These are phyloP conservation scores for Torymus aiolomorphi DNA, from an alignment of 2,888 invertebrate species.

Conservation along the genomic window DNA sequence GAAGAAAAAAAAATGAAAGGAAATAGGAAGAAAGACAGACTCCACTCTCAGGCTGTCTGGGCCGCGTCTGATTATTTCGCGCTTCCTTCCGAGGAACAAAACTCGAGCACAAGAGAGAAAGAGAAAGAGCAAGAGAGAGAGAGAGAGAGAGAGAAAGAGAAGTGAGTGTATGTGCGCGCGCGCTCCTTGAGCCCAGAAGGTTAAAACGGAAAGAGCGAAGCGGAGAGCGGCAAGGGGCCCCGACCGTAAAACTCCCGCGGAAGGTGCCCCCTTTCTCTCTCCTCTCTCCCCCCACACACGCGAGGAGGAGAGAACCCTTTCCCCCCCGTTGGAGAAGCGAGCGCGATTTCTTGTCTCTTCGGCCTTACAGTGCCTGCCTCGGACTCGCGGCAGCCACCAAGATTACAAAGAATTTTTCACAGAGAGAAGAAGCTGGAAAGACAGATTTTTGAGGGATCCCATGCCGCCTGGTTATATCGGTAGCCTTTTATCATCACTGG, in stretches of 20 bases:
- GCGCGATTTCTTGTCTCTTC: slow-evolving; percentile 72
- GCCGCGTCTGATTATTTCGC: slow-evolving; percentile 8
- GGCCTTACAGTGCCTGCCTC: slow-evolving; percentile 74
- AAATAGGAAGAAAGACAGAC: too few relatives aligned
- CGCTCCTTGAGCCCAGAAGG: slow-evolving; percentile 22
- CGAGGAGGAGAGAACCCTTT: slow-evolving; percentile 15
- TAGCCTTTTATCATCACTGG: slow-evolving; percentile 74
- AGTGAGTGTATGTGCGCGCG: slow-evolving; percentile 25
- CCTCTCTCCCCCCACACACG: not conserved
- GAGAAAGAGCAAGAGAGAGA: slow-evolving; percentile 12
- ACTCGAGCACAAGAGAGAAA: slow-evolving; percentile 8
- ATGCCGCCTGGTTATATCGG: slow-evolving; percentile 66
- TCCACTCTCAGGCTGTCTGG: too few relatives aligned
- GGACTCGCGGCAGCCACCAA: slow-evolving; percentile 71
- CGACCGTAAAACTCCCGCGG: slow-evolving; percentile 61
- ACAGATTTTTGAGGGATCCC: slow-evolving; percentile 62
- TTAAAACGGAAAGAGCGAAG: slow-evolving; percentile 31
- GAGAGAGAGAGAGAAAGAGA: too few relatives aligned
- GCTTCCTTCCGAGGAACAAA: slow-evolving; percentile 24
- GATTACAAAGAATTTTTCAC: slow-evolving; percentile 75
- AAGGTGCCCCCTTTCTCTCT: slow-evolving; percentile 53
- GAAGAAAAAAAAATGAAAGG: not conserved
- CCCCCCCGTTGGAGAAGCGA: too few relatives aligned
- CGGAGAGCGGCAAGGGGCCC: slow-evolving; percentile 35
- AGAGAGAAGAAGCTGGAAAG: slow-evolving; percentile 2